Evolutionary conservation across 2,797 vertebrate species (phyloP).

Genomic region (Poecile montanus): DNA sequence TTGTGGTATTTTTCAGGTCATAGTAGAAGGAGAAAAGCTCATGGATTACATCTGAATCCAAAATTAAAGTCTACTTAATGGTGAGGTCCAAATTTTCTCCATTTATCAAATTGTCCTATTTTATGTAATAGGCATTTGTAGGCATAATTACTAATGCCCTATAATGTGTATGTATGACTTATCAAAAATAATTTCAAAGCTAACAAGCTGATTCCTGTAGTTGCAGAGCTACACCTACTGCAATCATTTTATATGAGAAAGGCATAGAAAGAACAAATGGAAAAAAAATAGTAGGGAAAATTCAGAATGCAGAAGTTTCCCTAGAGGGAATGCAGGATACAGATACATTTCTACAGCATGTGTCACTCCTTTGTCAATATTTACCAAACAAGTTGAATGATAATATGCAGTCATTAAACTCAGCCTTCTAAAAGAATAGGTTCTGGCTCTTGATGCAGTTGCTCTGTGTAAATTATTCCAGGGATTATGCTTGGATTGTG

Average conservation of each 20-base stretch:
- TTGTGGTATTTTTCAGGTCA: constrained; percentile 42
- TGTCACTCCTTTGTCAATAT: constrained; percentile 56
- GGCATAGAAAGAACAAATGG: neutral
- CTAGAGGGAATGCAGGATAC: constrained; percentile 27
- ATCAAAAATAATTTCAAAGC: constrained; percentile 26
- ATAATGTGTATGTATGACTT: neutral
- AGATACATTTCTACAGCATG: constrained; percentile 30
- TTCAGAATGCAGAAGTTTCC: constrained; percentile 27
- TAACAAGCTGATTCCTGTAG: neutral
- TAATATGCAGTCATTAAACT: constrained; percentile 41
- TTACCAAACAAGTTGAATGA: constrained; percentile 49
- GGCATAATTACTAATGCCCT: neutral
- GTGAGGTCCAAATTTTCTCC: neutral
- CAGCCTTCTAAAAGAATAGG: constrained; percentile 10
- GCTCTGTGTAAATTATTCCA: constrained; percentile 43
- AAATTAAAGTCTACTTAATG: constrained; percentile 32
- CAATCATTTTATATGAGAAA: neutral
- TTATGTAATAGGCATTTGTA: constrained; percentile 22
- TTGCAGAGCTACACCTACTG: neutral
- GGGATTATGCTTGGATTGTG: constrained; percentile 35
- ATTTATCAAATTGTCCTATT: neutral
- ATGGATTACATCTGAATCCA: constrained; percentile 6
- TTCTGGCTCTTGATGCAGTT: constrained; percentile 37
- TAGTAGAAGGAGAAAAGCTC: constrained; percentile 9
- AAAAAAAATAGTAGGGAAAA: constrained; percentile 1